Base-by-base conservation (phyloP, 2,797 vertebrate species). In the Danio aesculapii region DNA sequence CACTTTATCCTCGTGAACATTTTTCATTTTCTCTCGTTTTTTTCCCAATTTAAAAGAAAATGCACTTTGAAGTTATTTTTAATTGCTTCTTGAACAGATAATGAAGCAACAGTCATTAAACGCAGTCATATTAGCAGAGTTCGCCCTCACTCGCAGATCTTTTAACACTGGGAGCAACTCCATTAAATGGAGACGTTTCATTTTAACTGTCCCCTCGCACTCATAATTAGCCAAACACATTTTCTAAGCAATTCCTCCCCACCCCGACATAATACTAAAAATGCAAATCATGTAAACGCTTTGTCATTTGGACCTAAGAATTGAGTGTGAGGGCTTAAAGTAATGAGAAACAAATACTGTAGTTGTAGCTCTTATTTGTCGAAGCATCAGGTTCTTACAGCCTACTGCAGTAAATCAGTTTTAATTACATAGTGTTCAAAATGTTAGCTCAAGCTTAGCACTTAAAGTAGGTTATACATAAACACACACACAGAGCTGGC, bases 1-100 rank as follows among this genome's bases (percentile, higher is more conserved):
- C 70, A 49, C 57, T 55, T 53, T 55, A 67, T 80, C 55, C 19
- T 52, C 44, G 46, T 44, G 83, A 81, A 85, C 53, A 67, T 41
- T 68, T 64, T 59, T 87, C 4, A 17, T 59, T 73, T 74, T 47
- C 30, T 43, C 6, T 72, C 8, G 43, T 41, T 49, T 62, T 61
- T 67, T 30, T 5, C 6, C 19, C 55, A 50, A 84, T 89, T 91
- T 91, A 90, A 86, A 88, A 83, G 84, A 84, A 77, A 79, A 63
- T 84, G 87, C 86, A 88, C 89, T 92, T 92, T 93, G 89, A 93
- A 91, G 92, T 90, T 90, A 88, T 91, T 89, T 90, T 89, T 89
- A 89, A 92, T 91, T 90, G 87, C 85, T 82, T 89, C 86, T 83
- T 61, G 66, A 83, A 89, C 85, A 86, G 77, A 89, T 91, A 90